phyloP scores from a whole-genome alignment of 1,140 invertebrate species.

The Aphelenchoides fujianensis region DNA sequence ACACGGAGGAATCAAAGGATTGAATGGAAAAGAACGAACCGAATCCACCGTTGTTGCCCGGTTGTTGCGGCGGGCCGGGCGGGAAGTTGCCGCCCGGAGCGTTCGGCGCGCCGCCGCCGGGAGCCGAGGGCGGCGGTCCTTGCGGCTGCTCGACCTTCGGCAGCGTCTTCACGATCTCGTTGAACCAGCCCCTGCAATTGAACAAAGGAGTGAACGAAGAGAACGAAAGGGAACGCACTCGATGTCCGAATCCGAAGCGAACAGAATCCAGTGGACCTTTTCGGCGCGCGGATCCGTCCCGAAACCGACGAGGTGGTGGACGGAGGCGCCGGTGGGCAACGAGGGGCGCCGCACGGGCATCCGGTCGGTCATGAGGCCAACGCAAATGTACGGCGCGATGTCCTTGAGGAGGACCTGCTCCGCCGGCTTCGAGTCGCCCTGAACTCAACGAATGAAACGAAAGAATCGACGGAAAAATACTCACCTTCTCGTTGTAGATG shows the following conservation, averaged over 20 bases:
- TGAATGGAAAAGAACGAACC: slow-evolving; percentile 16
- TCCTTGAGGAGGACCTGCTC: slow-evolving; percentile 50
- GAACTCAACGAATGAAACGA: slow-evolving; percentile 22
- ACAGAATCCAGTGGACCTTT: slow-evolving; percentile 56
- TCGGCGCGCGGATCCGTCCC: slow-evolving; percentile 55
- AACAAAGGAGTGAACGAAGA: neutral
- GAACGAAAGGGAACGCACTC: slow-evolving; percentile 28
- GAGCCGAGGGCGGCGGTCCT: neutral
- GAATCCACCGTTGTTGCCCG: slow-evolving; percentile 20
- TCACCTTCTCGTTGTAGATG: slow-evolving; percentile 41
- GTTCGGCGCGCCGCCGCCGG: neutral
- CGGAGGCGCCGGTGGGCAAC: slow-evolving; percentile 42
- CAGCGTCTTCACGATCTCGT: slow-evolving; percentile 52
- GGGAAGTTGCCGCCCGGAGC: slow-evolving; percentile 24
- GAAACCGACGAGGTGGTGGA: slow-evolving; percentile 58
- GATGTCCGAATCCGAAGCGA: slow-evolving; percentile 49
- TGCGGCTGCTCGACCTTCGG: slow-evolving; percentile 41
- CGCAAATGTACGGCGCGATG: slow-evolving; percentile 56
- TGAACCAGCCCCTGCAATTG: slow-evolving; percentile 45
- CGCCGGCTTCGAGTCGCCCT: slow-evolving; percentile 45
- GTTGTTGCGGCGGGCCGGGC: slow-evolving; percentile 39
- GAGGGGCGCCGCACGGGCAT: slow-evolving; percentile 47
- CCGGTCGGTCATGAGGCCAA: slow-evolving; percentile 48
- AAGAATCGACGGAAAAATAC: slow-evolving; percentile 5
- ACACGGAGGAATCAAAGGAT: too few relatives aligned